These are phyloP conservation scores for Lycophotia porphyrea DNA, from an alignment of 2,888 invertebrate species.

Conservation along the genomic window DNA sequence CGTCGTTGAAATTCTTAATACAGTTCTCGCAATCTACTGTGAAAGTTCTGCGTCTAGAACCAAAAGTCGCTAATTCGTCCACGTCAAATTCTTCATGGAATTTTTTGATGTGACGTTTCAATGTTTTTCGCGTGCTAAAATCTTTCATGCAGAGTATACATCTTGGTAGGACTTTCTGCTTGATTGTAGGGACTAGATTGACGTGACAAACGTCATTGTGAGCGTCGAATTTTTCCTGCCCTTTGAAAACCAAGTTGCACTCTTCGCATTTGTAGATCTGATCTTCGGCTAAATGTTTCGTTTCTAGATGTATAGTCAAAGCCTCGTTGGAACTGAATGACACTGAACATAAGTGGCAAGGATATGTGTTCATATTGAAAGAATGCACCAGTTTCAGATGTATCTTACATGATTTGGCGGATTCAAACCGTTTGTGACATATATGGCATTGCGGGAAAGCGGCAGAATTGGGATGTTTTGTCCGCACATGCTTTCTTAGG, in stretches of 20 bases:
- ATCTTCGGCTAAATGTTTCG: slow-evolving; percentile 81
- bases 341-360: slow-evolving; percentile 81
- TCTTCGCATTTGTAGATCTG: slow-evolving; percentile 84
- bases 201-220: slow-evolving; percentile 77
- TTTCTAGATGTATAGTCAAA: slow-evolving; percentile 77
- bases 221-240: slow-evolving; percentile 79
- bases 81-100: slow-evolving; percentile 81
- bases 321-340: slow-evolving; percentile 80
- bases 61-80: slow-evolving; percentile 79
- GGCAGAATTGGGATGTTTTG: slow-evolving; percentile 81
- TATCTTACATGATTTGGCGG: slow-evolving; percentile 85
- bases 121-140: slow-evolving; percentile 83
- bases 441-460: slow-evolving; percentile 84
- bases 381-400: slow-evolving; percentile 83
- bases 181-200: slow-evolving; percentile 63
- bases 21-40: slow-evolving; percentile 80
- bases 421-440: slow-evolving; percentile 83
- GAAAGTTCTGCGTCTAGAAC: slow-evolving; percentile 69
- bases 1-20: slow-evolving; percentile 77
- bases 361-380: slow-evolving; percentile 82
- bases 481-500: slow-evolving; percentile 81
- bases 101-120: slow-evolving; percentile 83
- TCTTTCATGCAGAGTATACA: slow-evolving; percentile 84
- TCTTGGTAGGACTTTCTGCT: slow-evolving; percentile 75
- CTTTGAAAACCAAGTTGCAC: slow-evolving; percentile 82